Evolutionary conservation across 2,797 vertebrate species (phyloP).

Genomic region (Hypotaenidia okinawae): DNA sequence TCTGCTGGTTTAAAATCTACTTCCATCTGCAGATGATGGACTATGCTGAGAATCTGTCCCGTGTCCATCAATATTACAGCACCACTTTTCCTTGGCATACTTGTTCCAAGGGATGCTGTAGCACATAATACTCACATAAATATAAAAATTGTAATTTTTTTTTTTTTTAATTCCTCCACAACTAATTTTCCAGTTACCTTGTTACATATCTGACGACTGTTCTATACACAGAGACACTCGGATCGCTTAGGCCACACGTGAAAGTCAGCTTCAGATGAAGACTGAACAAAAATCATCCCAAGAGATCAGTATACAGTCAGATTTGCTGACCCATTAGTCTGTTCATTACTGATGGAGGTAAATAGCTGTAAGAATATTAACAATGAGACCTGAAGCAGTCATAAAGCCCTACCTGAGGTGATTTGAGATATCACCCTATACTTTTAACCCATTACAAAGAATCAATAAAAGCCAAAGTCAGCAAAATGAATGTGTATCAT

Average conservation of each 20-base stretch:
- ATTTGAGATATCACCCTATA: constrained; percentile 12
- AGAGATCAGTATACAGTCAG: neutral
- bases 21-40: neutral
- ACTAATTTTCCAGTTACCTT: constrained; percentile 24
- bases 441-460: constrained; percentile 56
- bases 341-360: constrained; percentile 7
- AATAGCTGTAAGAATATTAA: constrained; percentile 34
- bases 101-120: neutral
- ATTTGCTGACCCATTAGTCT: constrained; percentile 36
- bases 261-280: neutral
- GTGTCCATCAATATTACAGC: neutral
- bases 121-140: neutral
- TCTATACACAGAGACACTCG: neutral
- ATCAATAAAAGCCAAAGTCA: constrained; percentile 62
- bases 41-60: neutral
- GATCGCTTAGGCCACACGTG: neutral
- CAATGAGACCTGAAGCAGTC: constrained; percentile 12
- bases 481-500: constrained; percentile 16
- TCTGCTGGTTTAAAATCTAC: neutral
- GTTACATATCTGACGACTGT: neutral
- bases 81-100: neutral
- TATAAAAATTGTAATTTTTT: neutral
- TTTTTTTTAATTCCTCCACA: neutral
- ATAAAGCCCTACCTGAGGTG: neutral
- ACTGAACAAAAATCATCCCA: neutral